These are phyloP conservation scores for Toxotes lorentzi DNA, from an alignment of 2,797 vertebrate genomes.

Conservation along the genomic window DNA sequence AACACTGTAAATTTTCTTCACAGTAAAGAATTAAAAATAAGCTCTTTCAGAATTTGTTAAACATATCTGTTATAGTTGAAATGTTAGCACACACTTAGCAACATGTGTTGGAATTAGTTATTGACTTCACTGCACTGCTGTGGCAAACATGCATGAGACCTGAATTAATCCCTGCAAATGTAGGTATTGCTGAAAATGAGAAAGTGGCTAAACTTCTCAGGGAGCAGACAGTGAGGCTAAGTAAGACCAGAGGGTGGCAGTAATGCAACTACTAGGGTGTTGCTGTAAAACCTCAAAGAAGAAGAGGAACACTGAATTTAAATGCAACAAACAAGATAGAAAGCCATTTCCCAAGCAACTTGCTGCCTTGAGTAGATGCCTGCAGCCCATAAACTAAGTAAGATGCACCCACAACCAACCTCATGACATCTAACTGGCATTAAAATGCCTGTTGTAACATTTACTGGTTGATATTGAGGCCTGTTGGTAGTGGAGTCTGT, in stretches of 20 bases:
- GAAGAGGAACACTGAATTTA: not conserved
- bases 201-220: not conserved
- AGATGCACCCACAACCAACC: not conserved
- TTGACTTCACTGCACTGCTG: not conserved
- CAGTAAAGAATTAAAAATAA: not conserved
- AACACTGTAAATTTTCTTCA: not conserved
- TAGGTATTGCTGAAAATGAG: not conserved
- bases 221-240: no score
- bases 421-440: not conserved
- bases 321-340: not conserved
- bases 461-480: not conserved
- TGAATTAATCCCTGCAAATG: not conserved
- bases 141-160: not conserved
- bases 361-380: not conserved
- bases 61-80: not conserved
- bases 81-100: no score
- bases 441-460: not conserved
- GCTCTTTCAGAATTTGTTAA: not conserved
- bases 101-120: not conserved
- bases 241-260: conserved; percentile 26
- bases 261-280: not conserved
- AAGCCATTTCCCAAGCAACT: not conserved
- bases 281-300: not conserved
- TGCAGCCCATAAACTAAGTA: not conserved
- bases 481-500: not conserved